Percentiles rank a stretch among this genome's conserved stretches.
Conservation (phyloP, 1,140 invertebrate species). For the Drosophila bipectinata region DNA sequence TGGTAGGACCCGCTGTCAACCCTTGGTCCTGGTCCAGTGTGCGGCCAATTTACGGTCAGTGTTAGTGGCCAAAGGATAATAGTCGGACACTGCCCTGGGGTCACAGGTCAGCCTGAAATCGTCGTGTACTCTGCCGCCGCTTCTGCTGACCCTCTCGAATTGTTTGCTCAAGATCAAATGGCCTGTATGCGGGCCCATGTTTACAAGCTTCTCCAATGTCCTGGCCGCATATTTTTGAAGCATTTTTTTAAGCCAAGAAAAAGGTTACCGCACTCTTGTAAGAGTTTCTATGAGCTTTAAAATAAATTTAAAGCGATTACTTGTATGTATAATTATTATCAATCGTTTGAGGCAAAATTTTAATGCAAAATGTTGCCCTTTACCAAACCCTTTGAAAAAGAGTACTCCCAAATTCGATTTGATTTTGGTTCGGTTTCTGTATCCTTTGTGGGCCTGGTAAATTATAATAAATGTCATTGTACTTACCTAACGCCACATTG, state of each 20-base stretch:
- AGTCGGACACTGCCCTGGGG: slow-evolving; percentile 50
- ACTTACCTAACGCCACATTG: slow-evolving; percentile 63
- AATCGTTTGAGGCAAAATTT: no score
- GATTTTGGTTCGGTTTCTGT: not conserved
- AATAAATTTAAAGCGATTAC: not conserved
- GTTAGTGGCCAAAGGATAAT: slow-evolving; percentile 81
- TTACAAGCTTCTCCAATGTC: slow-evolving; percentile 61
- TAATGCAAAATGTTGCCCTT: no score
- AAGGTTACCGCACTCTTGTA: slow-evolving; percentile 12
- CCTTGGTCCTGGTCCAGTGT: slow-evolving; percentile 63
- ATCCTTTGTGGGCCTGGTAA: slow-evolving; percentile 37
- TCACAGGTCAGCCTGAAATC: slow-evolving; percentile 35
- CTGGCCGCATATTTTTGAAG: slow-evolving; percentile 3
- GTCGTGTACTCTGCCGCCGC: slow-evolving; percentile 37
- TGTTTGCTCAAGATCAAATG: slow-evolving; percentile 79
- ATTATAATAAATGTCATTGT: slow-evolving; percentile 80
- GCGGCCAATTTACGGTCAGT: slow-evolving; percentile 81
- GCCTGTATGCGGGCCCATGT: slow-evolving; percentile 50
- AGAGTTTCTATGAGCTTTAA: not conserved
- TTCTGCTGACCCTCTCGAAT: slow-evolving; percentile 64
- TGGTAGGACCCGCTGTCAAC: slow-evolving; percentile 65
- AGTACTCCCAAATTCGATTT: slow-evolving; percentile 7
- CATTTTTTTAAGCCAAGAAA: not conserved
- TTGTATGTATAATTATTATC: no score
- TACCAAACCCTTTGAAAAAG: not conserved